A percentile compares a stretch with the other conserved stretches of the same genome.
Conservation (phyloP, 2,888 invertebrate species). For the Erannis defoliaria region DNA sequence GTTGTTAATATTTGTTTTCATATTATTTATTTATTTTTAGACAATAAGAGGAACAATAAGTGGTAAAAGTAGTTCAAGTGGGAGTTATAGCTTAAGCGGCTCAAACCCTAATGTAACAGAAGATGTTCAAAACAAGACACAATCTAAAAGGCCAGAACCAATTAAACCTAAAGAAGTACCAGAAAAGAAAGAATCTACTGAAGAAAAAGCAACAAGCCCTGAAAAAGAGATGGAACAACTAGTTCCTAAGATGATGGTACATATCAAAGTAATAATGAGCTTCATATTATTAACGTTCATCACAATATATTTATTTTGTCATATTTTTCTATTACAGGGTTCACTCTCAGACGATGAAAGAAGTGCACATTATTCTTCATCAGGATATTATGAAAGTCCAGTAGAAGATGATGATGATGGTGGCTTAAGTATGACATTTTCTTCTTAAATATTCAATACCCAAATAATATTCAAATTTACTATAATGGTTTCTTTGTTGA, state of each 20-base stretch:
- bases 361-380: slow-evolving; percentile 90
- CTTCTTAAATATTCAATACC: neutral
- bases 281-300: no score
- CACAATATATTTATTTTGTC: neutral
- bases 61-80: slow-evolving; percentile 83
- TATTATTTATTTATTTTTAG: slow-evolving; percentile 47
- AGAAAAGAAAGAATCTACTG: slow-evolving; percentile 36
- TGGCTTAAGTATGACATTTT: slow-evolving; percentile 74
- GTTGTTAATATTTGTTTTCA: slow-evolving; percentile 2
- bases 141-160: slow-evolving; percentile 66
- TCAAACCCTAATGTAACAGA: slow-evolving; percentile 80
- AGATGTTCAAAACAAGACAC: slow-evolving; percentile 62
- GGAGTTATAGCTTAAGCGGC: slow-evolving; percentile 82
- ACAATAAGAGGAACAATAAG: slow-evolving; percentile 71
- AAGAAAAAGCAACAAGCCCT: slow-evolving; percentile 57
- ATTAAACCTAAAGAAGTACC: slow-evolving; percentile 51
- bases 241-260: slow-evolving; percentile 80
- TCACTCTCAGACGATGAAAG: slow-evolving; percentile 90
- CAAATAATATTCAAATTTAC: neutral
- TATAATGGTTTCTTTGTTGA: slow-evolving; percentile 36
- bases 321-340: slow-evolving; percentile 65
- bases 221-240: slow-evolving; percentile 4
- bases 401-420: slow-evolving; percentile 89
- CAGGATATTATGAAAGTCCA: slow-evolving; percentile 92
- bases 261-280: slow-evolving; percentile 29